A percentile compares a stretch with the other conserved stretches of the same genome.
Evolutionary conservation across 1,140 invertebrate species (phyloP).

Genomic region (Plectrocnemia conspersa): DNA sequence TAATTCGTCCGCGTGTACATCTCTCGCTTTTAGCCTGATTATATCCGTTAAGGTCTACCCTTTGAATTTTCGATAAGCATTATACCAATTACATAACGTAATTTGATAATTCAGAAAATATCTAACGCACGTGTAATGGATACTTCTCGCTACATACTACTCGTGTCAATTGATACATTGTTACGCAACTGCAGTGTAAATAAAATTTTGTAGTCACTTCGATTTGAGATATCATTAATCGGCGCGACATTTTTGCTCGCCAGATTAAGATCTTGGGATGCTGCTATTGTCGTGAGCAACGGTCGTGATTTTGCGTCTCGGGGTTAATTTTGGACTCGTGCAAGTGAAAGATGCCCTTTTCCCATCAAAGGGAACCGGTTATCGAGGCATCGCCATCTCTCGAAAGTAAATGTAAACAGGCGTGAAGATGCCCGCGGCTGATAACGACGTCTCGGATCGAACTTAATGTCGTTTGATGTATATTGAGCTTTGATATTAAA

Average conservation of each 20-base stretch:
- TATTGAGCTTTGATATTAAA: not conserved
- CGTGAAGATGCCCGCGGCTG: slow-evolving; percentile 8
- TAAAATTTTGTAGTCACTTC: too few species aligned
- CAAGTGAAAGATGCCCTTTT: not conserved
- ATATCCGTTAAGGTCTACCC: too few species aligned
- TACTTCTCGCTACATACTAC: too few species aligned
- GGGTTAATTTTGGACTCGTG: not conserved
- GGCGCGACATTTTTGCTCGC: too few species aligned
- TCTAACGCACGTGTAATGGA: too few species aligned
- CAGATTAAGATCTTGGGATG: too few species aligned
- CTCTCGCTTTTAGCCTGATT: not conserved
- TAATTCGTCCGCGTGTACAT: not conserved
- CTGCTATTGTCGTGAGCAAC: not conserved
- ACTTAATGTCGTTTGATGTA: not conserved
- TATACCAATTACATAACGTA: too few species aligned
- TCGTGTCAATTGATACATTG: too few species aligned
- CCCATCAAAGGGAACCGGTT: not conserved
- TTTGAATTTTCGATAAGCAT: too few species aligned
- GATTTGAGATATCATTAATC: too few species aligned
- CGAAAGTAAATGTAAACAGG: not conserved
- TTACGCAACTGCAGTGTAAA: too few species aligned
- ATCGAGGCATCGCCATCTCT: not conserved
- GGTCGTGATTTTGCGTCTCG: not conserved
- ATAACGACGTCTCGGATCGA: not conserved
- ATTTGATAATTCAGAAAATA: too few species aligned